Percentiles rank a stretch among this genome's conserved stretches.
Conservation (phyloP, 2,113 vertebrate genomes). For the Propithecus coquereli region DNA sequence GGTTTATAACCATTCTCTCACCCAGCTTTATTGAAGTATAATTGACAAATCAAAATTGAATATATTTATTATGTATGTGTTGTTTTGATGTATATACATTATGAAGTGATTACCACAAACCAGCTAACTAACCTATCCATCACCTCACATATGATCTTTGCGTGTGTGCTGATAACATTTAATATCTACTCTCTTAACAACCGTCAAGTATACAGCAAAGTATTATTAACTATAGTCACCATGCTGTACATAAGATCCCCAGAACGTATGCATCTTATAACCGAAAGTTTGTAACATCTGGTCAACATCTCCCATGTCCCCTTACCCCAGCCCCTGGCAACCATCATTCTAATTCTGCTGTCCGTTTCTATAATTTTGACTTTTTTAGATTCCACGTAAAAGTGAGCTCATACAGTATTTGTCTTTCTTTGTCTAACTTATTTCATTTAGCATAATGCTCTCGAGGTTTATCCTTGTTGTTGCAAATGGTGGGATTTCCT, state of each 20-base stretch:
- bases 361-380: not conserved
- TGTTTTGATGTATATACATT: not conserved
- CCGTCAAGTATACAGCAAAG: not conserved
- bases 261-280: not conserved
- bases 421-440: not conserved
- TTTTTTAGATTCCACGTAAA: not conserved
- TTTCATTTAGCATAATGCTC: not conserved
- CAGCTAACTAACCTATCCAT: not conserved
- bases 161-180: not conserved
- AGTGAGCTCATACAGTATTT: not conserved
- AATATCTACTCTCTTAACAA: not conserved
- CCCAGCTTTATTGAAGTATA: not conserved
- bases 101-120: not conserved
- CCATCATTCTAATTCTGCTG: not conserved
- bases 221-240: not conserved
- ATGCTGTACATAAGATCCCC: not conserved
- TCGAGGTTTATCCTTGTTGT: not conserved
- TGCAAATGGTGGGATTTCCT: not conserved
- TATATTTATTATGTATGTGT: not conserved
- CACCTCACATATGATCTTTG: not conserved
- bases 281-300: not conserved
- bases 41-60: not conserved
- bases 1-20: not conserved
- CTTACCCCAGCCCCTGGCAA: not conserved
- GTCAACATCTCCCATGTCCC: not conserved